These are phyloP conservation scores for Vulpes ferrilata DNA, from an alignment of 2,113 vertebrate species.

Conservation along the genomic window DNA sequence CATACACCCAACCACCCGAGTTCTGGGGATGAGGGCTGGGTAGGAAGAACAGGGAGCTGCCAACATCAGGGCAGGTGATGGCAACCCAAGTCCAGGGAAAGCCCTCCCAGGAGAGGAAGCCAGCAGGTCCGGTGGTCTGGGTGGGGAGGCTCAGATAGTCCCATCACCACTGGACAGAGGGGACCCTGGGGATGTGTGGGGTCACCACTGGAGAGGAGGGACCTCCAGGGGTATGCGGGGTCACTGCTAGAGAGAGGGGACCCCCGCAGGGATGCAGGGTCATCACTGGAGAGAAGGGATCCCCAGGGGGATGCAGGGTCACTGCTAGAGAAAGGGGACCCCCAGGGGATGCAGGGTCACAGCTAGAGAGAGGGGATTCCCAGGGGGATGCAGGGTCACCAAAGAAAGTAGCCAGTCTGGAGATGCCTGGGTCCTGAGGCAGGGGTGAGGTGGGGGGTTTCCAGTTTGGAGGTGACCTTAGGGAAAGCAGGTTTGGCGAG, in stretches of 20 bases:
- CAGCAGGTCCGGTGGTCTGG: accelerated
- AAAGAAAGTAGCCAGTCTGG: not conserved
- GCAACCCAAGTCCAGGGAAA: not conserved
- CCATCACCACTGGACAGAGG: not conserved
- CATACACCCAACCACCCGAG: accelerated
- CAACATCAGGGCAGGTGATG: accelerated
- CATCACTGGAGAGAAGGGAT: too few relatives aligned
- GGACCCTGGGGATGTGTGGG: too few relatives aligned
- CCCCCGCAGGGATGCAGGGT: too few relatives aligned
- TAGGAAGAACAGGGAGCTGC: accelerated
- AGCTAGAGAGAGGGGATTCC: not conserved
- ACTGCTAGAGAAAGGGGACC: not conserved
- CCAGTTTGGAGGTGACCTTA: not conserved
- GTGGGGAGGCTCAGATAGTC: too few relatives aligned
- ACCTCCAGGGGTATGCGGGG: not conserved
- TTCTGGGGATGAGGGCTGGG: accelerated
- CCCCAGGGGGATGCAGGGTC: not conserved
- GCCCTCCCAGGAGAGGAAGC: not conserved
- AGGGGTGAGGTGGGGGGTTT: not conserved
- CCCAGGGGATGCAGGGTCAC: not conserved
- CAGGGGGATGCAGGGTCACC: not conserved
- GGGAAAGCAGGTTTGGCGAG: accelerated
- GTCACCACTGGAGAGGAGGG: not conserved
- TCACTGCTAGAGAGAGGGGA: too few relatives aligned
- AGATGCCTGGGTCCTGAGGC: not conserved